Base-by-base conservation (phyloP, 2,113 vertebrate species). In the Oncorhynchus clarkii region DNA sequence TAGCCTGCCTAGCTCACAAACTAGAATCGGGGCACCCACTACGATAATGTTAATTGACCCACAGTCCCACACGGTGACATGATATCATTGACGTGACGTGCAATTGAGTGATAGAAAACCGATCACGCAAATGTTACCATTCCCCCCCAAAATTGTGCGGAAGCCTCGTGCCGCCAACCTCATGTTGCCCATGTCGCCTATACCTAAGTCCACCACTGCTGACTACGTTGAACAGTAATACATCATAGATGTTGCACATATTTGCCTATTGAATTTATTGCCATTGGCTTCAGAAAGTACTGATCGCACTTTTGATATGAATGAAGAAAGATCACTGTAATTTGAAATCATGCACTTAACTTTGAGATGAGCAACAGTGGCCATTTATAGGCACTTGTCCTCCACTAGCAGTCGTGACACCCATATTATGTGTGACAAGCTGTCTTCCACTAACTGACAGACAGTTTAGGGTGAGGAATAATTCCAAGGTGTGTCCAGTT, bases 401-500 rank as follows among this genome's bases (percentile, higher is more conserved):
- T 18, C 51, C 59, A 9, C 13, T n/a, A n/a, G 59, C 59, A 62
- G 59, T 9, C n/a, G 11, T 62, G 59, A 54, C 59, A 62, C 59
- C 59, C 49, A 39, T n/a, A 20, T 9, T 39, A 5, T 76, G 45
- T 67, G 71, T 72, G 73, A 57, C 62, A 71, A 74, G 72, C 69
- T 9, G 18, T 24, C 66, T 24, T 16, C 20, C 26, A 71, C 26
- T 29, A 73, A 73, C 76, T 71, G 9, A 64, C 49, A 51, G 79
- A 75, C 79, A 27, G 49, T 26, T 11, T 5, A 49, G 12, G 67
- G 82, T 80, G 27, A 49, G 71, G 69, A 80, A 88, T 82, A 57
- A 20, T 81, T 78, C 78, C 39, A 83, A 72, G 84, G 85, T 83
- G 68, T 60, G 79, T 39, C 20, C 80, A 80, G 81, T 75, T 76